Conservation (phyloP, 2,113 vertebrate species). For the Nyctibius bracteatus region DNA sequence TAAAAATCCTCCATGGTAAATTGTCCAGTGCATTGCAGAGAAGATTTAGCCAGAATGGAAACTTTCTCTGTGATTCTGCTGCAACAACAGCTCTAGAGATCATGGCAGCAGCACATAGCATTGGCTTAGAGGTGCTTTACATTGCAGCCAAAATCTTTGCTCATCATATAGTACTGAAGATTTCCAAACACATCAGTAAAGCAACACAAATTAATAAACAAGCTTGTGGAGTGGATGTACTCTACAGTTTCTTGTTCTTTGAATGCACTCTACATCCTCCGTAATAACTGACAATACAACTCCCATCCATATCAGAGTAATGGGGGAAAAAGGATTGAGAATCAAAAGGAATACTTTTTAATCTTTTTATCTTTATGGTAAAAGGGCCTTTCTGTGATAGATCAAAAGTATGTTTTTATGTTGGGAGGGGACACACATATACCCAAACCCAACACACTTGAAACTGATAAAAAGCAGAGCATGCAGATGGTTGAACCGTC, state of each 20-base stretch:
- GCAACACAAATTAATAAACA: not conserved
- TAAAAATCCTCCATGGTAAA: not conserved
- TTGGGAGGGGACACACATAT: not conserved
- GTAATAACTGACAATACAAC: not conserved
- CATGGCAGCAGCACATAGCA: not conserved
- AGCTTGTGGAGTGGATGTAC: not conserved
- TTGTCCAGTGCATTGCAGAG: not conserved
- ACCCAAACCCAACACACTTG: not conserved
- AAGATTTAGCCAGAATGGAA: not conserved
- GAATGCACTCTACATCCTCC: not conserved
- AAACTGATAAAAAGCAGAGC: conserved; percentile 37
- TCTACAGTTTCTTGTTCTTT: not conserved
- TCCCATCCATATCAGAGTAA: not conserved
- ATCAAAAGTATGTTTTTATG: not conserved
- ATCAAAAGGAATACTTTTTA: not conserved
- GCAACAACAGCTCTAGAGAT: not conserved
- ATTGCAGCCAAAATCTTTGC: not conserved
- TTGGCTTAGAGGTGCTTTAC: not conserved
- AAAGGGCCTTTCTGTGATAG: not conserved
- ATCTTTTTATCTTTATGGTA: not conserved
- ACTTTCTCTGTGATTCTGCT: not conserved
- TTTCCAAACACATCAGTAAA: not conserved
- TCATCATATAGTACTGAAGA: not conserved
- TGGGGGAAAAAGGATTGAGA: conserved; percentile 16
- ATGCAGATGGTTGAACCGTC: not conserved